Percentiles rank a stretch among this genome's conserved stretches.
Evolutionary conservation across 2,888 invertebrate species (phyloP).

Genomic region (Cenopis cana): DNA sequence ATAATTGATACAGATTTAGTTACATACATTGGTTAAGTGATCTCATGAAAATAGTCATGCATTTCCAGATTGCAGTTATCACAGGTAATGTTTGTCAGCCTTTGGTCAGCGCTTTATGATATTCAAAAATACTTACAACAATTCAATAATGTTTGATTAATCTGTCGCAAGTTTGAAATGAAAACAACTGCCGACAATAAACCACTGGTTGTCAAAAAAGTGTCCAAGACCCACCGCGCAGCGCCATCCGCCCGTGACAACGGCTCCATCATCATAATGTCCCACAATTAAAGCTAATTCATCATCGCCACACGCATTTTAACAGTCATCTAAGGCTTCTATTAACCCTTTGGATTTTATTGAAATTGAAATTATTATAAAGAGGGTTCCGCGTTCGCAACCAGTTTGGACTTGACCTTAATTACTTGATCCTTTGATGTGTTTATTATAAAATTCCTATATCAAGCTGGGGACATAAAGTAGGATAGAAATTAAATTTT

Average conservation of each 20-base stretch:
- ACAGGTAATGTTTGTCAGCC: too few species aligned
- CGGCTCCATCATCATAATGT: conserved; percentile 35
- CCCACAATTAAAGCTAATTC: conserved; percentile 60
- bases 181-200: conserved; percentile 13
- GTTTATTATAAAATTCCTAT: neutral
- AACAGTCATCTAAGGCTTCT: conserved; percentile 52
- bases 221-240: conserved; percentile 35
- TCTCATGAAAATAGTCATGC: too few species aligned
- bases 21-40: too few species aligned
- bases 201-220: conserved; percentile 29
- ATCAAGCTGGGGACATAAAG: neutral
- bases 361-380: conserved; percentile 26
- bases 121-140: neutral
- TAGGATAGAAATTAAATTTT: neutral
- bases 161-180: neutral
- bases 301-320: conserved; percentile 60
- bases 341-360: conserved; percentile 46
- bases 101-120: too few species aligned
- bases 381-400: conserved; percentile 22
- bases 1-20: too few species aligned
- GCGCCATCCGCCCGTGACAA: conserved; percentile 31
- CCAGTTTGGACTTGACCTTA: conserved; percentile 10
- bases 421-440: conserved; percentile 11
- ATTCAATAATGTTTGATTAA: too few species aligned
- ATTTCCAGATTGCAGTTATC: too few species aligned